Evolutionary conservation across 2,888 invertebrate species (phyloP).

Genomic region (Venusia cambrica): DNA sequence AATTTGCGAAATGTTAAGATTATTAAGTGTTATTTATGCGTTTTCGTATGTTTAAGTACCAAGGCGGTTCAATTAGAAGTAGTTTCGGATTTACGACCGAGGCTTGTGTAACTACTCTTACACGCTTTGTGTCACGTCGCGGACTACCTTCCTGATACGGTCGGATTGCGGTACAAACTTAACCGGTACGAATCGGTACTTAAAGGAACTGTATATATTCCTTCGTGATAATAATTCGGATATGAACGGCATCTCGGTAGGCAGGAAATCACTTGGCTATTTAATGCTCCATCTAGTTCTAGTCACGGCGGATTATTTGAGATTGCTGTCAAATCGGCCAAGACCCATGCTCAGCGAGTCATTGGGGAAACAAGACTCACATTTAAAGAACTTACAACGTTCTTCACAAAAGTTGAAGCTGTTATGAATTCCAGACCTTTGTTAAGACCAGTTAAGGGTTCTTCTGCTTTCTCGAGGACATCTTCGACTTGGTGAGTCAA

Average conservation of each 20-base stretch:
- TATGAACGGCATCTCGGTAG: slow-evolving; percentile 1
- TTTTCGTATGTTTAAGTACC: slow-evolving; percentile 1
- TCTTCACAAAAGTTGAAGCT: slow-evolving; percentile 5
- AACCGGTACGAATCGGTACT: too few species aligned
- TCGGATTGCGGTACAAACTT: slow-evolving; percentile 9
- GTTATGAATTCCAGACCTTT: slow-evolving; percentile 4
- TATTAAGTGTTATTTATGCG: background rate
- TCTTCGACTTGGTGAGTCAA: too few species aligned
- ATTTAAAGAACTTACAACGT: slow-evolving; percentile 3
- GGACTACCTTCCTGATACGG: slow-evolving; percentile 4
- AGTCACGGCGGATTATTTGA: slow-evolving; percentile 4
- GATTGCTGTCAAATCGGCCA: slow-evolving; percentile 3
- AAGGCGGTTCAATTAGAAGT: slow-evolving; percentile 4
- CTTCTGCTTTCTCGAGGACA: too few species aligned
- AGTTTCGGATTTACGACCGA: background rate
- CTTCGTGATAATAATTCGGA: slow-evolving; percentile 2
- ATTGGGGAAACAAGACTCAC: slow-evolving; percentile 3
- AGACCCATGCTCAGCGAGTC: slow-evolving; percentile 1
- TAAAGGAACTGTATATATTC: slow-evolving; percentile 5
- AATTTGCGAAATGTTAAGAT: slow-evolving; percentile 5
- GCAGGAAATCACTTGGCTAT: slow-evolving; percentile 6
- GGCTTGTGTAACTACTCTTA: too few species aligned
- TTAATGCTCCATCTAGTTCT: slow-evolving; percentile 2
- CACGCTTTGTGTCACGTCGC: too few species aligned
- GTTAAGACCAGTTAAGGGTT: too few species aligned